These are phyloP conservation scores for Homarus gammarus DNA, from an alignment of 2,888 invertebrate species.

Conservation along the genomic window DNA sequence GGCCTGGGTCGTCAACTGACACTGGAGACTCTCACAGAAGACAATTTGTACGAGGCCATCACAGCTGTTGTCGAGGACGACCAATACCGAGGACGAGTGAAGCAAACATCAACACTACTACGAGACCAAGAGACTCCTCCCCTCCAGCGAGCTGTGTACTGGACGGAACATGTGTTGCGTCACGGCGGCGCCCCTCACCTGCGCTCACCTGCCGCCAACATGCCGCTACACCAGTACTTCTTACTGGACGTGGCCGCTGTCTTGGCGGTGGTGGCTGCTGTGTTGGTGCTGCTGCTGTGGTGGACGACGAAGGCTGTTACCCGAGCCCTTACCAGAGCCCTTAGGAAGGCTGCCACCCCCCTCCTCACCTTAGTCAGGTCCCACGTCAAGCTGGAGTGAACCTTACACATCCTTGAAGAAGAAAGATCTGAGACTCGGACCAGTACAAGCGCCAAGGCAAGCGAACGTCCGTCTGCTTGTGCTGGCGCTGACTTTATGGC, in stretches of 20 bases:
- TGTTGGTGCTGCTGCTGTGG: constrained; percentile 23
- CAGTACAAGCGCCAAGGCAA: no score
- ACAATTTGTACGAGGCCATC: constrained; percentile 61
- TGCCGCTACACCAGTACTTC: constrained; percentile 85
- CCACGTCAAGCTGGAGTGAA: constrained; percentile 46
- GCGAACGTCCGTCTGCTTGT: no score
- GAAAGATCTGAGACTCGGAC: no score
- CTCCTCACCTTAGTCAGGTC: constrained; percentile 13
- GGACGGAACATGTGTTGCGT: constrained; percentile 72
- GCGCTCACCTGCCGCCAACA: constrained; percentile 86
- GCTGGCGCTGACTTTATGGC: no score
- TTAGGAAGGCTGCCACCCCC: neutral
- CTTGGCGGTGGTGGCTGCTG: constrained; percentile 23
- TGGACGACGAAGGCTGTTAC: constrained; percentile 7
- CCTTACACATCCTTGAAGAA: no score
- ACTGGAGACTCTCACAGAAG: constrained; percentile 62
- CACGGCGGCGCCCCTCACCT: constrained; percentile 85
- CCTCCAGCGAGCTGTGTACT: constrained; percentile 72
- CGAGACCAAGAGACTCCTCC: constrained; percentile 87
- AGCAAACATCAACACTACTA: constrained; percentile 78
- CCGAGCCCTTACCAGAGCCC: neutral
- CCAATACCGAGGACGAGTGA: constrained; percentile 52
- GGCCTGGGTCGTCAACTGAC: constrained; percentile 78
- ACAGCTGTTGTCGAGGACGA: constrained; percentile 62
- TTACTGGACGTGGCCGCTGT: constrained; percentile 83